Conservation (phyloP, 2,113 vertebrate genomes). For the Heloderma charlesbogerti region DNA sequence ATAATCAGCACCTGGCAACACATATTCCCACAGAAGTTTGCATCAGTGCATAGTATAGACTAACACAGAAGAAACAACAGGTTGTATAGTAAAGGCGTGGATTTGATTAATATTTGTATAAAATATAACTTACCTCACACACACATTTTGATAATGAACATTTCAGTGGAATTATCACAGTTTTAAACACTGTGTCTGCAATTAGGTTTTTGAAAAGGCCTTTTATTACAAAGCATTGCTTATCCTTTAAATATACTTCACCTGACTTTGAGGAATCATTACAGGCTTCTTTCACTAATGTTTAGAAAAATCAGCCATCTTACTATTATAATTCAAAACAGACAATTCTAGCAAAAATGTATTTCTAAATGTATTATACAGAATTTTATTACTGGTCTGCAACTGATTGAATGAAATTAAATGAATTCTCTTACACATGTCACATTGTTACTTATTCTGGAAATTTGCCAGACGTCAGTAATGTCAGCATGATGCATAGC, state of each 20-base stretch:
- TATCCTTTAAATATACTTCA: too few relatives aligned
- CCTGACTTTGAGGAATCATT: neutral
- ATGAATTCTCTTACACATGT: neutral
- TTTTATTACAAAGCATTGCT: neutral
- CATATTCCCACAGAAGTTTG: neutral
- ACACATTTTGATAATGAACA: neutral
- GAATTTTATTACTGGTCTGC: neutral
- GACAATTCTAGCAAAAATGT: neutral
- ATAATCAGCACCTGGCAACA: neutral
- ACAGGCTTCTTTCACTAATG: neutral
- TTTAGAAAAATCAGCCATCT: neutral
- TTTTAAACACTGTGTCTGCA: neutral
- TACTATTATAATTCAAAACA: neutral
- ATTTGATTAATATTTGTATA: neutral
- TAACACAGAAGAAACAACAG: neutral
- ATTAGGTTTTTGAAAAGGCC: neutral
- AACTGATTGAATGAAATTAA: neutral
- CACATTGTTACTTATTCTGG: neutral
- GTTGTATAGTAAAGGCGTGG: neutral
- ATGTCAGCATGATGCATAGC: slow-evolving; percentile 34
- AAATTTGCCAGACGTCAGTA: slow-evolving; percentile 22
- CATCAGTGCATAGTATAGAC: neutral
- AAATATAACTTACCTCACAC: neutral
- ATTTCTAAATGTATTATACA: neutral
- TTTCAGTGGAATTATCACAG: too few relatives aligned